phyloP scores from a whole-genome alignment of 2,113 vertebrate genomes.

The Coreoperca whiteheadi region DNA sequence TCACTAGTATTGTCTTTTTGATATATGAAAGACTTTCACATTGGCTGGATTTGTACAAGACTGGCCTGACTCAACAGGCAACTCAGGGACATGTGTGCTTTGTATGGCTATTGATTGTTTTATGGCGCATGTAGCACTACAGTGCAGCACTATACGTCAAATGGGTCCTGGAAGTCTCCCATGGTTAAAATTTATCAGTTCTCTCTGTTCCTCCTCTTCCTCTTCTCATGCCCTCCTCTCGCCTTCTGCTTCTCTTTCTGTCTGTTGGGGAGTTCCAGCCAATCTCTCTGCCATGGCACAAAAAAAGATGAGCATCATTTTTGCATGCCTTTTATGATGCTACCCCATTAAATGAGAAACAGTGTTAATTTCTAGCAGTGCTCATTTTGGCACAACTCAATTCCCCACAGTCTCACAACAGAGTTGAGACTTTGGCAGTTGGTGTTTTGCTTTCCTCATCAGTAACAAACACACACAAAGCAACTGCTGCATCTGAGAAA shows the following conservation, averaged over 20 bases:
- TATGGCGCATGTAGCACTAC: constrained; percentile 7
- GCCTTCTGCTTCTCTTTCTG: not conserved
- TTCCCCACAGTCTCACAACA: constrained; percentile 43
- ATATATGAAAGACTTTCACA: not conserved
- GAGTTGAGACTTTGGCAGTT: constrained; percentile 47
- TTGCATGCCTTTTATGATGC: constrained; percentile 25
- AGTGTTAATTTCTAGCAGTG: constrained; percentile 58
- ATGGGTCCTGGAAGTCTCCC: constrained; percentile 18
- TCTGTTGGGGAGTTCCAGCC: constrained; percentile 20
- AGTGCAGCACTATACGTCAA: constrained; percentile 19
- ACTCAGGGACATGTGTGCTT: constrained; percentile 1
- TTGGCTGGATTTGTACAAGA: not conserved
- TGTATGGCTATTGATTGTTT: constrained; percentile 11
- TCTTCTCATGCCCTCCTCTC: not conserved
- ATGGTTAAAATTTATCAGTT: constrained; percentile 2
- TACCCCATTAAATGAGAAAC: constrained; percentile 50
- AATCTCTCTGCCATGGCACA: constrained; percentile 1
- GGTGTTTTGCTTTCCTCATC: constrained; percentile 28
- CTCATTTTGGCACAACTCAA: constrained; percentile 49
- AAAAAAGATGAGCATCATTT: constrained; percentile 19
- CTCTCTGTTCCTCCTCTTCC: not conserved
- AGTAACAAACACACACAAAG: constrained; percentile 47
- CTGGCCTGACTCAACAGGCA: constrained; percentile 11
- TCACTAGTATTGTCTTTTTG: not conserved
- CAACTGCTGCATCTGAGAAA: constrained; percentile 31